A percentile compares a stretch with the other conserved stretches of the same genome.
Evolutionary conservation across 2,797 vertebrate species (phyloP).

Genomic region (Dryobates pubescens): DNA sequence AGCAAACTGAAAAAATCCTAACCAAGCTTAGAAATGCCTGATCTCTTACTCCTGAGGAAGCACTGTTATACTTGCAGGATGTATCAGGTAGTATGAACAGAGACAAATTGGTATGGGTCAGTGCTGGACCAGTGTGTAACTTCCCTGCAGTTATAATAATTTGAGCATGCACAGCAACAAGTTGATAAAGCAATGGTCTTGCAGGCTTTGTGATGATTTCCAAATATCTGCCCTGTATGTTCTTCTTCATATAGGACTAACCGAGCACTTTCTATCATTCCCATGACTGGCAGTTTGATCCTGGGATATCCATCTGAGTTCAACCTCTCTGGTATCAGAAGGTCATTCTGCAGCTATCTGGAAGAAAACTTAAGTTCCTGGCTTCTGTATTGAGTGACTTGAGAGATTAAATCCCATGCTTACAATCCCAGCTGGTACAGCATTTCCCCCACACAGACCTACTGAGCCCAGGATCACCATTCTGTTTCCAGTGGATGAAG

Average conservation of each 20-base stretch:
- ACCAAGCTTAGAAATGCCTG: not conserved
- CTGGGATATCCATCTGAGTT: accelerated
- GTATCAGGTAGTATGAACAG: not conserved
- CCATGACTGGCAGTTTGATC: not conserved
- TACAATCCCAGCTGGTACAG: not conserved
- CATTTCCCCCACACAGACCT: not conserved
- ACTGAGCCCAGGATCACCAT: not conserved
- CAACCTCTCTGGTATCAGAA: not conserved
- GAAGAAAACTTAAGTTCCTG: not conserved
- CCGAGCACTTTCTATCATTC: not conserved
- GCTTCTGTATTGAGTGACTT: not conserved
- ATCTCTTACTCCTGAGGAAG: not conserved
- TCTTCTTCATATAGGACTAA: not conserved
- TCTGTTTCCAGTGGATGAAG: not conserved
- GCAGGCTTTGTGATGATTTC: not conserved
- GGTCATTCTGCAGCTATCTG: not conserved
- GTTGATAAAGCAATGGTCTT: not conserved
- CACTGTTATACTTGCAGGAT: not conserved
- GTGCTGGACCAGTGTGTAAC: not conserved
- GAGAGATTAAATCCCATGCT: not conserved
- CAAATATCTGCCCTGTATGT: not conserved
- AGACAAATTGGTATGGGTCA: no score
- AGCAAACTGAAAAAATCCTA: not conserved
- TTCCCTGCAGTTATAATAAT: not conserved
- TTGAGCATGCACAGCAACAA: not conserved